A percentile compares a stretch with the other conserved stretches of the same genome.
phyloP scores from a whole-genome alignment of 2,888 invertebrate genomes.

The Ophion ellenae region DNA sequence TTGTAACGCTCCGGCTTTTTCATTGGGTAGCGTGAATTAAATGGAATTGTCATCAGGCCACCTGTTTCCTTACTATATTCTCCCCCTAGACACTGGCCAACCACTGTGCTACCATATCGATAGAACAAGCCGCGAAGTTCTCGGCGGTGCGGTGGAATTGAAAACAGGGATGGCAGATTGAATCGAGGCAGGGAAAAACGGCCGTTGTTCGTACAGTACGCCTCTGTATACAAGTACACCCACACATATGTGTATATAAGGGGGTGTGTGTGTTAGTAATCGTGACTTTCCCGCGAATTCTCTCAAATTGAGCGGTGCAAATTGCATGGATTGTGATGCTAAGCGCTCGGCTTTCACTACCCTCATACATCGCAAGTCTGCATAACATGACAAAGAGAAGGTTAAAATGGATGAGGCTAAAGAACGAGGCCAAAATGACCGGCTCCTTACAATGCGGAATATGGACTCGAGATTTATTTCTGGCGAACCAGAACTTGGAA shows the following conservation, averaged over 20 bases:
- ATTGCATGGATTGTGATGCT: conserved; percentile 80
- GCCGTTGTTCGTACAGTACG: conserved; percentile 44
- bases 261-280: conserved; percentile 20
- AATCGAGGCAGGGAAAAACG: conserved; percentile 43
- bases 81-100: conserved; percentile 15
- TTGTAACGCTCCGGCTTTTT: too few relatives aligned
- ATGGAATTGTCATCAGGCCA: neutral
- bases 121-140: conserved; percentile 3
- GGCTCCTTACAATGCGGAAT: conserved; percentile 7
- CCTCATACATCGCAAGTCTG: conserved; percentile 39
- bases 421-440: conserved; percentile 33
- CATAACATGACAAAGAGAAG: conserved; percentile 34
- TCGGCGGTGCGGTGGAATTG: conserved; percentile 62
- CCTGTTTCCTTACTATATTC: neutral
- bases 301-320: conserved; percentile 78
- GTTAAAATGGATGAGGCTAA: conserved; percentile 14
- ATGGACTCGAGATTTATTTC: conserved; percentile 23
- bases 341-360: conserved; percentile 68
- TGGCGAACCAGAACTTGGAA: neutral
- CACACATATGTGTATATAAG: conserved; percentile 12
- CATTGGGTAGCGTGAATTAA: neutral
- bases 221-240: neutral
- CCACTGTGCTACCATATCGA: conserved; percentile 7
- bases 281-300: conserved; percentile 71
- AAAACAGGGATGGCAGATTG: conserved; percentile 62